These are phyloP conservation scores for Drymonia ruficornis DNA, from an alignment of 2,888 invertebrate species.

Conservation along the genomic window DNA sequence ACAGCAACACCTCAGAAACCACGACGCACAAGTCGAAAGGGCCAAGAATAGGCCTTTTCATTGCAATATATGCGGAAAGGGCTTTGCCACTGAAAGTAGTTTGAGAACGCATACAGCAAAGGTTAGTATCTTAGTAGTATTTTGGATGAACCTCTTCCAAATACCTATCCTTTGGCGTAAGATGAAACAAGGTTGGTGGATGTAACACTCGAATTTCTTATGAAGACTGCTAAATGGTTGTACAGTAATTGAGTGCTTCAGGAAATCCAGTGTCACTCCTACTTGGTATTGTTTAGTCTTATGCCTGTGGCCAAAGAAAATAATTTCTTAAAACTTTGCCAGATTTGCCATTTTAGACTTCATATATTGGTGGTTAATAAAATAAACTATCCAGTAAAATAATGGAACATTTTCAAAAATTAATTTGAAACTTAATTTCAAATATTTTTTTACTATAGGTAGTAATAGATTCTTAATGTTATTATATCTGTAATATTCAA, in stretches of 20 bases:
- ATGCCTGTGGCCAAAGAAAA: background rate
- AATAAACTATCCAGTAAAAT: too few relatives aligned
- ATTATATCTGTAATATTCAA: background rate
- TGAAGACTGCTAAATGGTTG: background rate
- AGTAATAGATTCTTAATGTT: background rate
- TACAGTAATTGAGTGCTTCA: too few relatives aligned
- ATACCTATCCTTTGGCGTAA: conserved; percentile 1
- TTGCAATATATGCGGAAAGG: conserved; percentile 98
- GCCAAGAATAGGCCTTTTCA: conserved; percentile 98
- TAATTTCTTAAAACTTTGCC: background rate
- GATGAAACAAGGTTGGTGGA: background rate
- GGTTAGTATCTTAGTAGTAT: conserved; percentile 87
- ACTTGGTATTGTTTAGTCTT: background rate
- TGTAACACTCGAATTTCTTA: background rate
- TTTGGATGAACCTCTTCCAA: background rate
- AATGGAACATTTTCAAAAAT: background rate
- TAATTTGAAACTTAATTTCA: background rate
- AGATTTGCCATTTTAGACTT: background rate
- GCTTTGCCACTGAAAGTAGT: conserved; percentile 98
- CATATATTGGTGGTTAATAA: too few relatives aligned
- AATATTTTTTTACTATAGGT: too few relatives aligned
- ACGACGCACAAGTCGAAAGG: conserved; percentile 97
- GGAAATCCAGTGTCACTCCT: background rate
- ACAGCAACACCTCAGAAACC: conserved; percentile 97
- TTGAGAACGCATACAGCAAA: conserved; percentile 98